Evolutionary conservation across 2,888 invertebrate species (phyloP).

Genomic region (Thecocarcelia acutangulata): DNA sequence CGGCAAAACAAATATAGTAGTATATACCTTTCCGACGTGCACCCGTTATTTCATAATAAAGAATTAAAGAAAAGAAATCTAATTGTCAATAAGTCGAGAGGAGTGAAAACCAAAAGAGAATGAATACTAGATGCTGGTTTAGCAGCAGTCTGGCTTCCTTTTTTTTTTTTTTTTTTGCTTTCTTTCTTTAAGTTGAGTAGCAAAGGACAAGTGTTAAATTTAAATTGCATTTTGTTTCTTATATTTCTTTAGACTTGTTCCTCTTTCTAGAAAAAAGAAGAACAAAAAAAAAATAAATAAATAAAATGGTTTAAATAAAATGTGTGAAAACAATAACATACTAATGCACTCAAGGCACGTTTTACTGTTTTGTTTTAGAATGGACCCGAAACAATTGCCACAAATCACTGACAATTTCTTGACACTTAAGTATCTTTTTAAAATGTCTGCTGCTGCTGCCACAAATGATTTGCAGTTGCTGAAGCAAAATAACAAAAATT

Average conservation of each 20-base stretch:
- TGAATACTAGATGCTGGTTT: conserved; percentile 33
- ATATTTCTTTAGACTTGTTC: conserved; percentile 19
- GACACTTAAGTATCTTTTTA: conserved; percentile 62
- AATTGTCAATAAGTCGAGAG: conserved; percentile 51
- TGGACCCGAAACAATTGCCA: conserved; percentile 63
- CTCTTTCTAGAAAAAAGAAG: too few relatives aligned
- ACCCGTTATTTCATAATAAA: too few relatives aligned
- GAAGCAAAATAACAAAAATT: conserved; percentile 25
- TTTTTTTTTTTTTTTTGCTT: neutral
- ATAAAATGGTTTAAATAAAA: conserved; percentile 15
- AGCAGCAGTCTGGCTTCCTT: neutral
- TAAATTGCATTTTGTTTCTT: conserved; percentile 42
- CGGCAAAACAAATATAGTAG: too few relatives aligned
- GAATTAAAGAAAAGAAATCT: conserved; percentile 5
- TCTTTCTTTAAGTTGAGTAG: conserved; percentile 14
- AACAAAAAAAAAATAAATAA: conserved; percentile 14
- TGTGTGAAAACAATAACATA: conserved; percentile 65
- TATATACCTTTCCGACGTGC: too few relatives aligned
- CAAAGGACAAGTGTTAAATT: conserved; percentile 64
- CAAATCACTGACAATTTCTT: conserved; percentile 68
- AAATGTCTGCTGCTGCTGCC: conserved; percentile 30
- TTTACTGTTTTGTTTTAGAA: conserved; percentile 44
- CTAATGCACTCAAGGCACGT: conserved; percentile 68
- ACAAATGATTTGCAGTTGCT: conserved; percentile 37
- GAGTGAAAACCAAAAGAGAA: neutral